Percentiles rank a stretch among this genome's conserved stretches.
phyloP scores from a whole-genome alignment of 35 echinoderm and acorn worm genomes.

The Stichopus chloronotus region DNA sequence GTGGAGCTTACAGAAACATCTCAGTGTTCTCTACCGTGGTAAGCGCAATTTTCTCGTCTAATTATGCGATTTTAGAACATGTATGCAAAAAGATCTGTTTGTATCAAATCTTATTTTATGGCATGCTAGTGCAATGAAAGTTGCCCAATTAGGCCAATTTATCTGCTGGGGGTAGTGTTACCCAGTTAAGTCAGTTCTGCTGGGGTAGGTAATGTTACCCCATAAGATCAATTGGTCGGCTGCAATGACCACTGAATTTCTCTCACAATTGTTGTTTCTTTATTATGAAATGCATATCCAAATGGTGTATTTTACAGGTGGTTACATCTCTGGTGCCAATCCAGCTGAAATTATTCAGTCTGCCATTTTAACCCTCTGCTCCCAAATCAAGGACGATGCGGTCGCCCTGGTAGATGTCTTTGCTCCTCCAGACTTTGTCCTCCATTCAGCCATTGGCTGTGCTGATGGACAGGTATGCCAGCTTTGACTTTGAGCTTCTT shows the following conservation, averaged over 20 bases:
- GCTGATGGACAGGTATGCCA: conserved; percentile 91
- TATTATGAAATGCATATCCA: not conserved
- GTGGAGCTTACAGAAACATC: conserved; percentile 95
- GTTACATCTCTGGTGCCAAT: conserved; percentile 77
- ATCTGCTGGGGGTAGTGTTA: too few species aligned
- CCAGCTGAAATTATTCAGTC: conserved; percentile 69
- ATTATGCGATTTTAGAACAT: not conserved
- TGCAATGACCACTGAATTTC: too few species aligned
- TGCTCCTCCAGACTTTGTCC: conserved; percentile 88
- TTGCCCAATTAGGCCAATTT: too few species aligned
- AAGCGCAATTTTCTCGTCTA: not conserved
- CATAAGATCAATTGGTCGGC: too few species aligned
- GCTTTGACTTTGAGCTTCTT: not conserved
- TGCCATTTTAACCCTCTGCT: conserved; percentile 79
- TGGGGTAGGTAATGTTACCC: too few species aligned
- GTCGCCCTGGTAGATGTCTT: conserved; percentile 92
- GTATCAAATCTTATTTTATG: too few species aligned
- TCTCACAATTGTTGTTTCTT: too few species aligned
- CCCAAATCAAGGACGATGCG: conserved; percentile 86
- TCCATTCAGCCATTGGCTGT: conserved; percentile 90
- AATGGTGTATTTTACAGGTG: conserved; percentile 70
- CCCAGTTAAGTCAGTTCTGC: too few species aligned
- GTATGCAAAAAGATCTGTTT: too few species aligned
- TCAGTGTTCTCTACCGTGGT: conserved; percentile 87
- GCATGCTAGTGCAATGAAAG: too few species aligned